phyloP scores from a whole-genome alignment of 2,797 vertebrate genomes.

The Sebastes nivosus region DNA sequence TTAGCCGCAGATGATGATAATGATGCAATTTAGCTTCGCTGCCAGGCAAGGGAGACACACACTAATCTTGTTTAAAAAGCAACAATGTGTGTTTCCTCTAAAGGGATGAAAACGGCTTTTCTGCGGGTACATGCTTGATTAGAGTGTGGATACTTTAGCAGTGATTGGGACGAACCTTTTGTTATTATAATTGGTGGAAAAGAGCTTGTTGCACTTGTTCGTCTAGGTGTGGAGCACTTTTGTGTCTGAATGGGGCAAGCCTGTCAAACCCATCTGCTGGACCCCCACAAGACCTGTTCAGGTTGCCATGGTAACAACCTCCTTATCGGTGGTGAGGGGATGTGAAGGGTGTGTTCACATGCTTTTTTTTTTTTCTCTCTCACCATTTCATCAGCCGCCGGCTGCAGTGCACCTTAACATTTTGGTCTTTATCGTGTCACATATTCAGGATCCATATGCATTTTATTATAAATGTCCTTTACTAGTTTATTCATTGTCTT shows the following conservation, averaged over 20 bases:
- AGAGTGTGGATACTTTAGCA: neutral
- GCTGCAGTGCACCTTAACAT: slow-evolving; percentile 1
- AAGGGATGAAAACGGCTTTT: neutral
- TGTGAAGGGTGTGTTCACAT: slow-evolving; percentile 50
- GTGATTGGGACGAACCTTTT: slow-evolving; percentile 1
- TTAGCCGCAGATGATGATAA: slow-evolving; percentile 52
- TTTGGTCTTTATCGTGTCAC: neutral
- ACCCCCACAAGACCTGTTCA: slow-evolving; percentile 40
- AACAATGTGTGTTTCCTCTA: slow-evolving; percentile 31
- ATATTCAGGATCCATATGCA: neutral
- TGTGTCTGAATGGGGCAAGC: slow-evolving; percentile 25
- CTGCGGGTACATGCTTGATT: slow-evolving; percentile 4
- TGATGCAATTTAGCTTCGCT: slow-evolving; percentile 27
- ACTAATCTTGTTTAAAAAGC: slow-evolving; percentile 48
- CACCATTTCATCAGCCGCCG: neutral
- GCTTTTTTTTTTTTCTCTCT: neutral
- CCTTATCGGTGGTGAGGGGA: slow-evolving; percentile 15
- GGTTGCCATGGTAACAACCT: slow-evolving; percentile 71
- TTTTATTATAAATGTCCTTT: neutral
- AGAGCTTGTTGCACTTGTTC: neutral
- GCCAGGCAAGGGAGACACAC: neutral
- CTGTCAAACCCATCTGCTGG: slow-evolving; percentile 54
- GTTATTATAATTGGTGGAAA: neutral
- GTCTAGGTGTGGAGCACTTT: neutral
- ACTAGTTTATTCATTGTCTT: neutral